Conservation (phyloP, 1,140 invertebrate genomes). For the Telenomus remus region DNA sequence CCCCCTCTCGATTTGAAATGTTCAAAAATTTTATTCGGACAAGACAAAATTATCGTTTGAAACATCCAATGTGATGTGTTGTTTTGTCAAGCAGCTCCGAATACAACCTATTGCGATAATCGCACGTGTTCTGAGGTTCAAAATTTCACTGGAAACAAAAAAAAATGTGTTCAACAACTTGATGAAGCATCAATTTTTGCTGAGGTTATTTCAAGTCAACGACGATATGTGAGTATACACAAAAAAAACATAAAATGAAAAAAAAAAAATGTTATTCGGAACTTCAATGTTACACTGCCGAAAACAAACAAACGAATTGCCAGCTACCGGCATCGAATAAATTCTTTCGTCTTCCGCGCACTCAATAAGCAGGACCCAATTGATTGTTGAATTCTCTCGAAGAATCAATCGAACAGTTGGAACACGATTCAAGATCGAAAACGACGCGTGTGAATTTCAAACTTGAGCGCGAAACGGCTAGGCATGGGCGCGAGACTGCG, state of each 20-base stretch:
- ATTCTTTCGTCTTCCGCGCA: conserved; percentile 59
- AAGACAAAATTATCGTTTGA: neutral
- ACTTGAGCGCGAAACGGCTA: conserved; percentile 36
- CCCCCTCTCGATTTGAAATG: neutral
- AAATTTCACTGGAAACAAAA: conserved; percentile 23
- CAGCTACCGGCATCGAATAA: conserved; percentile 55
- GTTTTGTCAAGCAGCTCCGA: neutral
- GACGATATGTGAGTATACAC: neutral
- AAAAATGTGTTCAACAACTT: conserved; percentile 41
- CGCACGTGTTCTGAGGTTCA: conserved; percentile 7
- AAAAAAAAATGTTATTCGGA: conserved; percentile 43
- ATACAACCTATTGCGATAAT: neutral
- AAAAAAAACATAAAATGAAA: neutral
- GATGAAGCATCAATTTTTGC: conserved; percentile 46
- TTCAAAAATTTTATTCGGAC: conserved; percentile 8
- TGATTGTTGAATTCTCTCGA: neutral
- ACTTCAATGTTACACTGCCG: conserved; percentile 57
- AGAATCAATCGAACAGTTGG: too few relatives aligned
- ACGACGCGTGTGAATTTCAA: conserved; percentile 27
- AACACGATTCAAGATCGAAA: neutral
- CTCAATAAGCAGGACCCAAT: conserved; percentile 13
- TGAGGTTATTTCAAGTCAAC: conserved; percentile 12
- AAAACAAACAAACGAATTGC: conserved; percentile 58
- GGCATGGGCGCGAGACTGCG: conserved; percentile 29
- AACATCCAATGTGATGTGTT: neutral